Evolutionary conservation across 2,888 invertebrate species (phyloP), one percentile per base, ranked within the genome.

Genomic region (Pyrrhia umbra): DNA sequence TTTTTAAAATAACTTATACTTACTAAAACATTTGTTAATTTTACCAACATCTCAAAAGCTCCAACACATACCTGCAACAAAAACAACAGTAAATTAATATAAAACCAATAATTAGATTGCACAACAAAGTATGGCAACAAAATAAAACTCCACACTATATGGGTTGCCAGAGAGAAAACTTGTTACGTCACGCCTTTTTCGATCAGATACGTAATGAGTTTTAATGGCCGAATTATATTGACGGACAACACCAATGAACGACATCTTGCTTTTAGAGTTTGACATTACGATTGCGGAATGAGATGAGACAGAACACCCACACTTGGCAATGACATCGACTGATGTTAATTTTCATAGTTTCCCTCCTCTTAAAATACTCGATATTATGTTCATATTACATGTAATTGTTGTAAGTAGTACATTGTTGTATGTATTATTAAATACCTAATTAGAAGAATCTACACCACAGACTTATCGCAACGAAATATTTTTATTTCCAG

Each of bases 21-120:
- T 39, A 46, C 18, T 39, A 15, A 16, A 20, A 23, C 50, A 39
- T n/a, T 39, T 40, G 58, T 49, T 21, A 39, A 63, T 15, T 42
- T 52, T 47, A 76, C 74, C 56, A 58, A 46, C 46, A 57, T 20
- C 43, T 6, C 51, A 18, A 47, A 55, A 62, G 20, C 45, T 21
- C 65, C 39, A 18, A 21, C 15, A 52, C 77, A 62, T 79, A 80
- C 80, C 78, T 80, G 80, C 16, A 80, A 79, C 62, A 70, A 80
- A 61, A 73, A 73, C 23, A 68, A 25, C 75, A 67, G 66, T 57
- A 66, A 68, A 66, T 78, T 64, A 71, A 64, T 47, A 65, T 51
- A 49, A 52, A 62, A 68, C 57, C 62, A 45, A 60, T 59, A 64
- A 58, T 68, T 62, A 72, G 39, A 58, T 79, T 76, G 56, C 75